Base-by-base conservation (phyloP, 2,797 vertebrate genomes). In the Phoeniculus purpureus region DNA sequence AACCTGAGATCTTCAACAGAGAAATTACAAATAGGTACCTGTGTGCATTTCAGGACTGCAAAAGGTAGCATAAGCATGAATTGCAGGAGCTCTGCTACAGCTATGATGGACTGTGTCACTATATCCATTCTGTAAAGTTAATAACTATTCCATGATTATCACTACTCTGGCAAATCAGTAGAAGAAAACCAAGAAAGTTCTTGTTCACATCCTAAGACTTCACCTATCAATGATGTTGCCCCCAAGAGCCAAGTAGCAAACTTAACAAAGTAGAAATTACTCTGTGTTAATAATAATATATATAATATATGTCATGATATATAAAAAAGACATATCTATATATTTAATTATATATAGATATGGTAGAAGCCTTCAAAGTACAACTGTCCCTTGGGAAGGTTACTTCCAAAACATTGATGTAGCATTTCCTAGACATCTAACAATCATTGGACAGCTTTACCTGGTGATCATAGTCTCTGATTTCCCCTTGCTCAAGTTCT, bases 401-500 rank as follows among this genome's bases (percentile, higher is more conserved):
- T 0, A 45, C 59, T 52, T 68, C 15, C 15, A 62, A 40, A 81
- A 55, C 23, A 47, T 1, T 31, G 58, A 67, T 20, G 34, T 0
- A 72, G 48, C 31, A 21, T 70, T 82, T 87, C 61, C 34, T 52
- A 73, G 55, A 65, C 17, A 68, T n/a, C 15, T 60, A 61, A 5
- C 10, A 68, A 34, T 0, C 74, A 43, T 0, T n/a, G 52, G 66
- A 75, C 45, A 92, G 58, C 20, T 89, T 97, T 97, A 99, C 99
- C 98, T 96, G 97, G 45, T 97, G 97, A 26, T 94, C 91, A 47
- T 97, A 96, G 78, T 97, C 96, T 92, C 96, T 79, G 15, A 96
- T 96, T 34, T 98, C 98, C 64, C 95, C 97, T 80, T 98, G 97
- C 86, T 98, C 98, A 0, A 97, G 97, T 74, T 99, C 98, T 95